phyloP scores from a whole-genome alignment of 2,888 invertebrate genomes.

The Plagiodera versicolora region DNA sequence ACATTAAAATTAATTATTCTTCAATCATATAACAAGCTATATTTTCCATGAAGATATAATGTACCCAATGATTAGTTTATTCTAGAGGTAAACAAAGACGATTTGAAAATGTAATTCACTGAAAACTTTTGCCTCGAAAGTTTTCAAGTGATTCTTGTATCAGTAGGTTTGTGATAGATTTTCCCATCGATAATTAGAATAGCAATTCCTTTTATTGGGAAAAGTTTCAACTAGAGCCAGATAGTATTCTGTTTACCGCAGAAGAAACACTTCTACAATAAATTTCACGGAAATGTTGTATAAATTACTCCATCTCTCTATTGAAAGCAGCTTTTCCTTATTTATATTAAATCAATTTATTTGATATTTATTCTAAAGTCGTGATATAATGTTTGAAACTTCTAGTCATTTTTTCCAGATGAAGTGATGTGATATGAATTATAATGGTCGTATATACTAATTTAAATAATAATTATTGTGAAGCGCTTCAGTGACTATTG shows the following conservation, averaged over 20 bases:
- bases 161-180: neutral
- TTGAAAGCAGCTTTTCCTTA: neutral
- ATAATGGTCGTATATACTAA: slow-evolving; percentile 26
- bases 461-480: slow-evolving; percentile 15
- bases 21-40: neutral
- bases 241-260: no score
- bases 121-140: neutral
- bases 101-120: neutral
- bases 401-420: slow-evolving; percentile 32
- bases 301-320: neutral
- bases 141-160: neutral
- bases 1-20: neutral
- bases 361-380: neutral
- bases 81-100: neutral
- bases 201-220: no score
- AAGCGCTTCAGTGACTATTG: slow-evolving; percentile 27
- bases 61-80: neutral
- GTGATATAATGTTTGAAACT: slow-evolving; percentile 2
- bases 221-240: no score
- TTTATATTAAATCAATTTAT: neutral
- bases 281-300: neutral
- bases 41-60: neutral
- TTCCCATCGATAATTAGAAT: no score
- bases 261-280: no score
- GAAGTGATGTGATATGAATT: slow-evolving; percentile 41